These are phyloP conservation scores for Anthophora plumipes DNA, from an alignment of 2,888 invertebrate species.

Conservation along the genomic window DNA sequence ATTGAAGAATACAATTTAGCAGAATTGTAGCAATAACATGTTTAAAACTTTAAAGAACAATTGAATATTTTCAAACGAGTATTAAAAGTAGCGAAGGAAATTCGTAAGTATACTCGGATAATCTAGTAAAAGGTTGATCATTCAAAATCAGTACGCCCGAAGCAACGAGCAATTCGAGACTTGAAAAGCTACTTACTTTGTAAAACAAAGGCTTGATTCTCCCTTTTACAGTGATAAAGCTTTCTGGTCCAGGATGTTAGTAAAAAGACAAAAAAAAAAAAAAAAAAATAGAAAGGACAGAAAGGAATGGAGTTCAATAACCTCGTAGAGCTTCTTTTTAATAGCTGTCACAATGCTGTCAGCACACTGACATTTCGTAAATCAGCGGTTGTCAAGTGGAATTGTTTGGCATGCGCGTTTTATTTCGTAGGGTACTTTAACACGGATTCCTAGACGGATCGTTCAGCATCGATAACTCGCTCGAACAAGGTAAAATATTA, in stretches of 20 bases:
- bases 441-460: neutral
- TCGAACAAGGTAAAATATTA: too few relatives aligned
- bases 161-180: neutral
- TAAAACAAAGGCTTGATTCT: slow-evolving; percentile 15
- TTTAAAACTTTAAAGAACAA: too few relatives aligned
- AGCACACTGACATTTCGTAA: slow-evolving; percentile 25
- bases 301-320: slow-evolving; percentile 31
- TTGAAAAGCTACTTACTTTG: slow-evolving; percentile 36
- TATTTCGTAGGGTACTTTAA: neutral
- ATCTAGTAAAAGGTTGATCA: neutral
- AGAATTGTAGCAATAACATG: too few relatives aligned
- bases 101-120: neutral
- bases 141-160: neutral
- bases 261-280: neutral
- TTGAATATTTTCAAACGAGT: too few relatives aligned
- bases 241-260: neutral
- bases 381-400: slow-evolving; percentile 46
- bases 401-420: slow-evolving; percentile 59
- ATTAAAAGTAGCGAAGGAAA: too few relatives aligned
- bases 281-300: neutral
- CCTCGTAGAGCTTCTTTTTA: slow-evolving; percentile 22
- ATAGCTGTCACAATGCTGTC: slow-evolving; percentile 16
- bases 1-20: too few relatives aligned
- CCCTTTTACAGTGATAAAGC: neutral
- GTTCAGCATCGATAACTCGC: neutral